phyloP scores from a whole-genome alignment of 1,140 invertebrate species.

The Melanaphis sacchari region DNA sequence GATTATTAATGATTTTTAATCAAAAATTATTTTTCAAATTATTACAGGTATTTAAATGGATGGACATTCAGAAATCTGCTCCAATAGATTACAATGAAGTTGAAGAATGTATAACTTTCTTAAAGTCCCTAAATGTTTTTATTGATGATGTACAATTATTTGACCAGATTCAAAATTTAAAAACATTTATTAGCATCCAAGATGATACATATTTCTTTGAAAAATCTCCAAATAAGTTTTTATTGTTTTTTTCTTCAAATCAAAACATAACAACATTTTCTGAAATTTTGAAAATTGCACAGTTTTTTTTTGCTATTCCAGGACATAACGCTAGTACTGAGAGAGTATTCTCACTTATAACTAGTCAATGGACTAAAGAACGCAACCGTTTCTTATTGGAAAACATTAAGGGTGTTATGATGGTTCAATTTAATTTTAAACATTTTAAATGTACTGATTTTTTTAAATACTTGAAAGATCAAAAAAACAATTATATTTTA shows the following conservation, averaged over 20 bases:
- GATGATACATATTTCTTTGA: background rate
- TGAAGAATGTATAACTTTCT: conserved; percentile 2
- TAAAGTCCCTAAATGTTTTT: conserved; percentile 25
- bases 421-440: conserved; percentile 39
- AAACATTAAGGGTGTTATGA: background rate
- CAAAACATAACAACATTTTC: background rate
- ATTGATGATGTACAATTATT: background rate
- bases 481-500: conserved; percentile 23
- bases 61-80: background rate
- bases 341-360: conserved; percentile 6
- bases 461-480: conserved; percentile 5
- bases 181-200: background rate
- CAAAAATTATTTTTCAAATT: background rate
- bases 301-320: background rate
- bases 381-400: background rate
- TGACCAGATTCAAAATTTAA: conserved; percentile 8
- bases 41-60: conserved; percentile 22
- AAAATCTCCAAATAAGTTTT: conserved; percentile 18
- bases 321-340: conserved; percentile 16
- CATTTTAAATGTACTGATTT: background rate
- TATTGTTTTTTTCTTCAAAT: background rate
- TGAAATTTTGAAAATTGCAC: background rate
- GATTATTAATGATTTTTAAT: background rate
- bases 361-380: background rate
- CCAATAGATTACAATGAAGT: background rate